Base-by-base conservation (phyloP, 1,140 invertebrate species). In the Danaus melanippus region DNA sequence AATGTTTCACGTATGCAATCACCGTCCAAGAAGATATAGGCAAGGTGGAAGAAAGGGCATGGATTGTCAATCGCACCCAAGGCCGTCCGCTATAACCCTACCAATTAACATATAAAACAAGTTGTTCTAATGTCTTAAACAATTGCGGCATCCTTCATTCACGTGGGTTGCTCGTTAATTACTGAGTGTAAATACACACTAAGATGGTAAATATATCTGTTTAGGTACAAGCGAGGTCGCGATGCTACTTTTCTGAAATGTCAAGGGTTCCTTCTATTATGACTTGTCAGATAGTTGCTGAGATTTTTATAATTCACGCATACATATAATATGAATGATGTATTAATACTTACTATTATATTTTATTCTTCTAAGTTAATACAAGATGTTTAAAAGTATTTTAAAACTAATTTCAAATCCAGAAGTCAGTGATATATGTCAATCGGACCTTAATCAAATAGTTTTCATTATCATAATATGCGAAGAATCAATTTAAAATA, bases 31-130 rank as follows among this genome's bases (percentile, higher is more conserved):
- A 81, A 74, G 74, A 82, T 77, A 80, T 81, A 76, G 74, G 64
- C 70, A 82, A 83, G 79, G 82, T 85, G 79, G 83, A 86, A 86
- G 83, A 86, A 86, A 86, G 83, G 83, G 80, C 83, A 82, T 79
- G 76, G 79, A 78, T 81, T 81, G 77, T 77, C 74, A 84, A 77
- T 59, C 60, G 66, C 53, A 57, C 57, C 63, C 76, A 81, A 84
- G 79, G 81, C 69, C 75, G 59, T 58, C 78, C 65, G 58, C 66
- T 74, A 72, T 77, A 71, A 83, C 17, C 67, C 76, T 50, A 58
- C 69, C 58, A 60, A 58, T 60, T 71, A 46, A 58, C 46, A 61
- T 62, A 66, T 59, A 58, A 60, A 40, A 32, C 44, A 57, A 45
- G 45, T 46, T 60, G 50, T 56, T 68, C 50, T 56, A 67, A 67